Base-by-base conservation (phyloP, 1,140 invertebrate genomes). In the Drosophila bifasciata region DNA sequence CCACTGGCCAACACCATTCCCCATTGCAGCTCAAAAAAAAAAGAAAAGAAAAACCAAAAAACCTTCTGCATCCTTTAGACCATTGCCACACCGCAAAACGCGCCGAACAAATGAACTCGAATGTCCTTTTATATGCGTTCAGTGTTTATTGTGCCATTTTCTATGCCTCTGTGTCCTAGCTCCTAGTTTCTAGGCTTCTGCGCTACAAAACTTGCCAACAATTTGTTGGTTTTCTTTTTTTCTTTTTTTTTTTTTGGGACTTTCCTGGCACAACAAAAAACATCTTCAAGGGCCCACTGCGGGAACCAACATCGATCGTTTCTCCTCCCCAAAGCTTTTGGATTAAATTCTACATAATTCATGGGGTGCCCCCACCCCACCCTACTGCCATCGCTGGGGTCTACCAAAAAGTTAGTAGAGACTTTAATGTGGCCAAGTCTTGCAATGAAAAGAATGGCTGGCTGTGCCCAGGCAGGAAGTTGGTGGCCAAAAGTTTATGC, bases 61-160 rank as follows among this genome's bases (percentile, higher is more conserved):
- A n/a, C 53, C 56, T 28, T 50, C 46, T 32, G 41, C 21, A 60
- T 51, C 49, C 62, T 21, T 32, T 68, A 68, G 11, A 46, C 49
- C 41, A 68, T 46, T 36, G 21, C 66, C 61, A 50, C 55, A 58
- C 73, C 80, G 46, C 80, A 84, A 84, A 72, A 79, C 62, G 81
- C 72, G 59, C 48, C 81, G 72, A 79, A 80, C 76, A 84, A 84
- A 84, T 84, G 80, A 86, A 85, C 80, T 85, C 80, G 63, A 85
- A 86, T 85, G 80, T 85, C 81, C 81, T 85, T 85, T 85, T 85
- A 86, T 86, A 85, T 85, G 76, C 80, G 80, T 85, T 85, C 81
- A 74, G 72, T 85, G 80, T 85, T 86, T 85, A 86, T 86, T 85
- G 80, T 86, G 76, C 73, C 73, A 86, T 85, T 85, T 85, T 76